phyloP scores from a whole-genome alignment of 2,113 vertebrate species.

The Pelvicachromis taeniatus region DNA sequence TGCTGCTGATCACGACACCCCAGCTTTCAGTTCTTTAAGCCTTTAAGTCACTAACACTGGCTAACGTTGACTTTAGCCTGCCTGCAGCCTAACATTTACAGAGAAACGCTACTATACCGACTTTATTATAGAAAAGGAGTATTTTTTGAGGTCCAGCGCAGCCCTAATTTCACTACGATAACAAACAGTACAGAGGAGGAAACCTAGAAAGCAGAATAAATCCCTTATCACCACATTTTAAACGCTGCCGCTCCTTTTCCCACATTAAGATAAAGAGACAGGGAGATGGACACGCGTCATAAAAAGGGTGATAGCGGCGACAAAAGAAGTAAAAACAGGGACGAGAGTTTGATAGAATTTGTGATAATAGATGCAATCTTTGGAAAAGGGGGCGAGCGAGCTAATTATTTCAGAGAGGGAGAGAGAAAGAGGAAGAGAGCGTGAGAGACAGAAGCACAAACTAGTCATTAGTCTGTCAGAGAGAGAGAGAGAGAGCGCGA shows the following conservation, averaged over 20 bases:
- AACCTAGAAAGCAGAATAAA: not conserved
- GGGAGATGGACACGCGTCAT: not conserved
- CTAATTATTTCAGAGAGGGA: conserved; percentile 45
- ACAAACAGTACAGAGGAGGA: not conserved
- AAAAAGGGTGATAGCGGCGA: conserved; percentile 7
- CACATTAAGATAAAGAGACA: not conserved
- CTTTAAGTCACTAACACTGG: not conserved
- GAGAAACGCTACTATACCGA: rapidly evolving
- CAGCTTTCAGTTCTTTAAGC: not conserved
- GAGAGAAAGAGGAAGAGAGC: not conserved
- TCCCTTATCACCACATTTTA: not conserved
- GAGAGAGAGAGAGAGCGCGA: conserved; percentile 23
- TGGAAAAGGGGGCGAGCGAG: conserved; percentile 8
- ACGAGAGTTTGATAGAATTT: conserved; percentile 19
- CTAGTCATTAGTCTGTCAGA: conserved; percentile 70
- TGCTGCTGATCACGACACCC: not conserved
- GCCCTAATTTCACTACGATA: not conserved
- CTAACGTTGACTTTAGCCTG: not conserved
- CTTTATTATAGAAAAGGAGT: not conserved
- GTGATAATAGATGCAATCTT: conserved; percentile 44
- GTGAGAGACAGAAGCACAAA: conserved; percentile 28
- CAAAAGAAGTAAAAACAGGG: conserved; percentile 27
- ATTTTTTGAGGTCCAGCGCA: not conserved
- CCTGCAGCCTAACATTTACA: not conserved
- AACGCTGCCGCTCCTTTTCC: not conserved